Base-by-base conservation (phyloP, 2,888 invertebrate species). In the Apamea epomidion region DNA sequence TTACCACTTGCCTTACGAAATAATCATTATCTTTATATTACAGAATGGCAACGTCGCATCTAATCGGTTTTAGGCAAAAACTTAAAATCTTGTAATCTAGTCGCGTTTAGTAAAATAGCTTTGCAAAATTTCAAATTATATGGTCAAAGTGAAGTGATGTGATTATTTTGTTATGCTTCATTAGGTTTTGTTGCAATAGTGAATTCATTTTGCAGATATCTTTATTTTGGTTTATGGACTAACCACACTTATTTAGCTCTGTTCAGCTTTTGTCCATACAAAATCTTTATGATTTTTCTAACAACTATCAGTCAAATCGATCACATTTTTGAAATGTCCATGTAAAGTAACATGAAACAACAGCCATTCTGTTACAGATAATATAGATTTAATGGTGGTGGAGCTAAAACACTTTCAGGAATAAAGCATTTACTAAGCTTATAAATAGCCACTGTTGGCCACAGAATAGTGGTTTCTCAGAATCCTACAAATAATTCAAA, bases 91-190 rank as follows among this genome's bases (percentile, higher is more conserved):
- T 51, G 70, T 87, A 78, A 87, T 86, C 80, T 71, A 21, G 62
- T 58, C 42, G 54, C 51, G 37, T 70, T 69, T 45, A 69, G 68
- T 67, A 74, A 69, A 71, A 70, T 51, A 54, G 32, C 25, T 81
- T 88, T 83, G 48, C 75, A 78, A 85, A 85, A 88, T 73, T 45
- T 32, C 29, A 75, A 89, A 87, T 85, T 87, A 87, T 74, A 85
- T 78, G 77, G 70, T 82, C 64, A 71, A 37, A 77, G 71, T 74
- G 70, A 68, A 42, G 70, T 83, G 73, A 74, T 72, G 74, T 84
- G 82, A 76, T 87, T 80, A 80, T 84, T 79, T 84, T 72, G 74
- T 37, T 29, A 78, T 60, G 80, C 74, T 70, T 80, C 71, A 58
- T 79, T 81, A 37, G 18, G 18, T 80, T 42, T 65, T 83, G 68